Conservation (phyloP, 2,113 vertebrate genomes). For the Silurus asotus region DNA sequence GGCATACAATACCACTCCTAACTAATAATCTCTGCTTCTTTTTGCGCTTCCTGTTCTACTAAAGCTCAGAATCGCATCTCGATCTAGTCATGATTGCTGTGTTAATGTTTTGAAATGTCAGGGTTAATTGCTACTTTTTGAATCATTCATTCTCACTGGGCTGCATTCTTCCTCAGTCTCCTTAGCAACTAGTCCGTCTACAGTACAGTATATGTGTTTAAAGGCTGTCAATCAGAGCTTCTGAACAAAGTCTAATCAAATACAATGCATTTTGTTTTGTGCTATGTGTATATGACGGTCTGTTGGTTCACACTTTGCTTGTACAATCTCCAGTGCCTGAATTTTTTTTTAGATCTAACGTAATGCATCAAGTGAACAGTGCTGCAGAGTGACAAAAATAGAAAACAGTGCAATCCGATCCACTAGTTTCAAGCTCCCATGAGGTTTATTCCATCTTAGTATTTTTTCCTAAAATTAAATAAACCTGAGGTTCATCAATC, state of each 20-base stretch:
- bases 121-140: constrained; percentile 47
- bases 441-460: background rate
- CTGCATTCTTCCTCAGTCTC: constrained; percentile 49
- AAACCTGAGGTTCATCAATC: constrained; percentile 7
- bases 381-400: constrained; percentile 12
- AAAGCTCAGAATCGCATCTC: constrained; percentile 36
- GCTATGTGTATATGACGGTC: background rate
- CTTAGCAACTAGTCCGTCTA: constrained; percentile 52
- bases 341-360: background rate
- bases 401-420: constrained; percentile 7
- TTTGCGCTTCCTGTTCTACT: constrained; percentile 31
- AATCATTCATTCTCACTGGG: constrained; percentile 47
- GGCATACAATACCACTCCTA: background rate
- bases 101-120: constrained; percentile 54
- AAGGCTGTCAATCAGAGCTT: constrained; percentile 44
- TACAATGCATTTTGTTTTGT: constrained; percentile 9
- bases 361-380: background rate
- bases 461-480: background rate
- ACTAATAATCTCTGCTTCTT: constrained; percentile 28
- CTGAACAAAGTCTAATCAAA: background rate
- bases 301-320: background rate
- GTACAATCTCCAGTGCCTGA: background rate
- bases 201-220: constrained; percentile 17
- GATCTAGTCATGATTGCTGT: constrained; percentile 47
- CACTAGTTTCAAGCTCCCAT: background rate